Evolutionary conservation across 2,888 invertebrate genomes (phyloP).

Genomic region (Criorhina ranunculi): DNA sequence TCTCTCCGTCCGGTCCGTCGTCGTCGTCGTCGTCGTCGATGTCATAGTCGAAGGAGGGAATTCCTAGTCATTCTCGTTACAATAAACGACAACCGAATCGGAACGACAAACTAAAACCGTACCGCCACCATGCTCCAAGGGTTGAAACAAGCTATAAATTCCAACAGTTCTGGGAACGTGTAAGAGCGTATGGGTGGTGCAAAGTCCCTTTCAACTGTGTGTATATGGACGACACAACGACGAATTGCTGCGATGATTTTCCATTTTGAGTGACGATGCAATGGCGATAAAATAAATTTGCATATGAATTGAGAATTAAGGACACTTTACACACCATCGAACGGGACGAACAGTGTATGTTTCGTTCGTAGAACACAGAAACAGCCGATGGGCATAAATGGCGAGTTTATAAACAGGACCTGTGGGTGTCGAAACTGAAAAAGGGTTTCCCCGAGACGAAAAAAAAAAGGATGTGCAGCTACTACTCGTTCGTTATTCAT

Average conservation of each 20-base stretch:
- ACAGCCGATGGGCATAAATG: conserved; percentile 74
- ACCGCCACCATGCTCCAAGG: conserved; percentile 17
- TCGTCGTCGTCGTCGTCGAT: too few species aligned
- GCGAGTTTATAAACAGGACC: conserved; percentile 69
- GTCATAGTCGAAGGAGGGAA: too few species aligned
- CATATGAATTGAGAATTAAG: conserved; percentile 85
- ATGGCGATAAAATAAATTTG: conserved; percentile 84
- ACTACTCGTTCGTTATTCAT: conserved; percentile 75
- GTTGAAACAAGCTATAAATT: conserved; percentile 70
- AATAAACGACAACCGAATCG: conserved; percentile 56
- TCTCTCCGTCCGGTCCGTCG: conserved; percentile 34
- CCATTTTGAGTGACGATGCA: conserved; percentile 78
- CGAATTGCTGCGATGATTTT: conserved; percentile 77
- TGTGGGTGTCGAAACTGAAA: conserved; percentile 22
- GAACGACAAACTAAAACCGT: conserved; percentile 66
- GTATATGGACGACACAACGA: conserved; percentile 65
- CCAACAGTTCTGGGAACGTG: conserved; percentile 43
- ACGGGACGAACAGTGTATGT: conserved; percentile 4
- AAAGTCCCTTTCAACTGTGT: conserved; percentile 46
- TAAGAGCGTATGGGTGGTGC: conserved; percentile 19
- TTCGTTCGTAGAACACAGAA: conserved; percentile 41
- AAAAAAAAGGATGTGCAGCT: conserved; percentile 56
- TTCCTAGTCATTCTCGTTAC: conserved; percentile 62
- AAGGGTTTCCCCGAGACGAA: conserved; percentile 29
- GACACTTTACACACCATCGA: conserved; percentile 83